Base-by-base conservation (phyloP, 2,113 vertebrate species). In the Amphiprion percula region DNA sequence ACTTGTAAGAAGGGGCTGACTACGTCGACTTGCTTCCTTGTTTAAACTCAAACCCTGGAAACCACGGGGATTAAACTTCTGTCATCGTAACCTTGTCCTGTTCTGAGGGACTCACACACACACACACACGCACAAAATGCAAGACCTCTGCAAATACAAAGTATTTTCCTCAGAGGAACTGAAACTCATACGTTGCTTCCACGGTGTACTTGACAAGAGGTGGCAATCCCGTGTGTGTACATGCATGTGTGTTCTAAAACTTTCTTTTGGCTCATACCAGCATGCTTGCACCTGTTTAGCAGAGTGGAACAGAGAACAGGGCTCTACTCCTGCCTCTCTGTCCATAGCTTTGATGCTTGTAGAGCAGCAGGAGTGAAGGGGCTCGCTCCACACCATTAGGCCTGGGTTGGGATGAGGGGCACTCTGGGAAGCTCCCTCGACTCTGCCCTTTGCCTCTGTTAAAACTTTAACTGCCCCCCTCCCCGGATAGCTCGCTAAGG, bases 271-370 rank as follows among this genome's bases (percentile, higher is more conserved):
- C 63, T 75, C 68, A 77, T 75, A 67, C 58, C 39, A 12, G 68
- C 39, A 52, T 19, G 26, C 41, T 44, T 80, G 77, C 68, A 72
- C 79, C 79, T 69, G 83, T 81, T 55, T 50, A 88, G 72, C 80
- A 73, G 90, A 88, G 88, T 88, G 90, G 87, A 89, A 90, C 88
- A 75, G 90, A 88, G 81, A 81, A 77, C 82, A 73, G 65, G 66
- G 62, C 79, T 82, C 30, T 47, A 58, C 70, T 75, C n/a, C 49
- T 62, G 77, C 79, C 68, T 85, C 85, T 49, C 80, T 76, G 69
- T 80, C 83, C 58, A 15, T 59, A 44, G 76, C 71, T 74, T 54
- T 76, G 87, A 88, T 79, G 79, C 77, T 68, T 78, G 65, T 68
- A 68, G 65, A 69, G 54, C 63, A 74, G 74, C 19, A 10, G 77